These are phyloP conservation scores for Catharus minimus DNA, from an alignment of 2,113 vertebrate genomes.

Conservation along the genomic window DNA sequence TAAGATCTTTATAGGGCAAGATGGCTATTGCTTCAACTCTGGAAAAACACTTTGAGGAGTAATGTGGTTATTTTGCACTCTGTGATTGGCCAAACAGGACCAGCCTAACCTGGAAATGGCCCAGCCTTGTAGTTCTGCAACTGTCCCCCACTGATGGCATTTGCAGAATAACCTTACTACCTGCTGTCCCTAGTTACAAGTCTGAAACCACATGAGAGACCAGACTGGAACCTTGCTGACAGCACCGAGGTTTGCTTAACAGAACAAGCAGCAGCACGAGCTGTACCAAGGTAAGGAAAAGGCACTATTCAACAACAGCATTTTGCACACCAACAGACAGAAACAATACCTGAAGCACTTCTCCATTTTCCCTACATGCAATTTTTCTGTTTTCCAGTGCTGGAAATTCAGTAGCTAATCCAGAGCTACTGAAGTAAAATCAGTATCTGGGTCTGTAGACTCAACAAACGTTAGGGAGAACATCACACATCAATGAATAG, in stretches of 20 bases:
- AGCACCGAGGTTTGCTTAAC: not conserved
- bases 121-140: conserved; percentile 30
- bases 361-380: not conserved
- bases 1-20: conserved; percentile 46
- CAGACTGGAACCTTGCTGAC: not conserved
- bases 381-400: not conserved
- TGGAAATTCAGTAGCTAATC: not conserved
- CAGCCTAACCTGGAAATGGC: not conserved
- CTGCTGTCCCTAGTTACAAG: not conserved
- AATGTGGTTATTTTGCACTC: not conserved
- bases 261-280: not conserved
- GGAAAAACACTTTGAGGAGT: conserved; percentile 54
- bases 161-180: conserved; percentile 27
- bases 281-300: not conserved
- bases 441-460: not conserved
- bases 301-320: not conserved
- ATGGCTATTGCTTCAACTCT: conserved; percentile 31
- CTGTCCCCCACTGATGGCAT: conserved; percentile 42
- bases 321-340: fast-evolving
- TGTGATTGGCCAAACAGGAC: not conserved
- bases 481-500: fast-evolving
- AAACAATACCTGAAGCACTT: not conserved
- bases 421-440: not conserved
- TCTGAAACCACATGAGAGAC: not conserved
- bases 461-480: not conserved